These are phyloP conservation scores for Cheilosia soror DNA, from an alignment of 2,888 invertebrate species.

Conservation along the genomic window DNA sequence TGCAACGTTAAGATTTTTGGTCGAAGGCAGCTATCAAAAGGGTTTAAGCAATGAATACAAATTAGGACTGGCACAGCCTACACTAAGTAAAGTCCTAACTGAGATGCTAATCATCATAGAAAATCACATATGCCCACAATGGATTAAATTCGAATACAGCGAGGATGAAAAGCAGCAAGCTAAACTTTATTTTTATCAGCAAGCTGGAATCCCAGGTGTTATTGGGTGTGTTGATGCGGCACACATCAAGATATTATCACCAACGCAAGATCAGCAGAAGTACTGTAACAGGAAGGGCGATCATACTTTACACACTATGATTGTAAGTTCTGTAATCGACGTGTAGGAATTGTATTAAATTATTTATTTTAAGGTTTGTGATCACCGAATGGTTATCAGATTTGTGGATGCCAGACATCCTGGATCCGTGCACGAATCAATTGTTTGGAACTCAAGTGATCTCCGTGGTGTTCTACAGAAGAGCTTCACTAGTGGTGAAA, in stretches of 20 bases:
- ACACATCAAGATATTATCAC: slow-evolving; percentile 14
- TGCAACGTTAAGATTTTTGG: slow-evolving; percentile 13
- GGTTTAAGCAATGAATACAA: slow-evolving; percentile 18
- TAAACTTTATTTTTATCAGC: slow-evolving; percentile 21
- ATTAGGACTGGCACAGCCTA: slow-evolving; percentile 40
- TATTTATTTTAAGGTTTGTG: slow-evolving; percentile 26
- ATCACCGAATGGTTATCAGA: slow-evolving; percentile 24
- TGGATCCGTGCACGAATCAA: not conserved
- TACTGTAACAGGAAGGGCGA: slow-evolving; percentile 26
- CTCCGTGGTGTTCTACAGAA: not conserved
- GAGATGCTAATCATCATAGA: slow-evolving; percentile 32
- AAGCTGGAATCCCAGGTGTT: slow-evolving; percentile 37
- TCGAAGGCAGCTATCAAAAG: slow-evolving; percentile 17
- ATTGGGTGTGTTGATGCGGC: slow-evolving; percentile 30
- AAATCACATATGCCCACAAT: slow-evolving; percentile 32
- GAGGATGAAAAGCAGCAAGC: slow-evolving; percentile 18
- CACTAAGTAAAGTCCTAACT: slow-evolving; percentile 27
- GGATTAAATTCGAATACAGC: slow-evolving; percentile 25
- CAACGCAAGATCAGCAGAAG: not conserved
- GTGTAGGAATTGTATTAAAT: not conserved
- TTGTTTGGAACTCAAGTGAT: slow-evolving; percentile 11
- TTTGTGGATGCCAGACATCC: slow-evolving; percentile 21
- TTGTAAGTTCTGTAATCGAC: slow-evolving; percentile 11
- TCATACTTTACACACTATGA: slow-evolving; percentile 33
- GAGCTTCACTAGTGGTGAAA: not conserved